Evolutionary conservation across 2,888 invertebrate species (phyloP).

Genomic region (Lamellibrachia satsuma): DNA sequence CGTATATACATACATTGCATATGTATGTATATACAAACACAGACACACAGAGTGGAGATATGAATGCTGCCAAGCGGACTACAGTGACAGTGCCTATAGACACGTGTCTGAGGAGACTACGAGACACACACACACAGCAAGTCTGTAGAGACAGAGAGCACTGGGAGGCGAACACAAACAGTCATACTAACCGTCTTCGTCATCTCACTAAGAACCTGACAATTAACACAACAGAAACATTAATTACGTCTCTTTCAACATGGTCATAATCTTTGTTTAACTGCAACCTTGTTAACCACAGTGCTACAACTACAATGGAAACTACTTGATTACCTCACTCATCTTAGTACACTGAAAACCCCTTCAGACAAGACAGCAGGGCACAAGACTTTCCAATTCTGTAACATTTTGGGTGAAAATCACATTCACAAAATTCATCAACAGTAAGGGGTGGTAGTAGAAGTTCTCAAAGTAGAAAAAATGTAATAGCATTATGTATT

Average conservation of each 20-base stretch:
- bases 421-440: no score
- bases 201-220: slow-evolving; percentile 13
- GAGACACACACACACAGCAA: neutral
- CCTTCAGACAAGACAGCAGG: neutral
- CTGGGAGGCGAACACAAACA: neutral
- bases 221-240: slow-evolving; percentile 17
- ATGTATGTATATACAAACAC: neutral
- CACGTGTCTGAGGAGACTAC: no score
- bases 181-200: slow-evolving; percentile 6
- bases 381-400: no score
- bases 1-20: neutral
- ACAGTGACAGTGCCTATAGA: neutral
- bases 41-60: neutral
- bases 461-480: no score
- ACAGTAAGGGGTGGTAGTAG: no score
- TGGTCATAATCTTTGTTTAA: neutral
- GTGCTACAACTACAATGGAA: neutral
- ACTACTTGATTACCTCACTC: neutral
- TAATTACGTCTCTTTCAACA: slow-evolving; percentile 1
- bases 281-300: neutral
- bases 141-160: neutral
- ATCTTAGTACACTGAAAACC: no score
- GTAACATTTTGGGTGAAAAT: no score
- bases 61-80: neutral
- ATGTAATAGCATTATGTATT: no score